Conservation (phyloP, 2,797 vertebrate species). For the Bradypodion ventrale region DNA sequence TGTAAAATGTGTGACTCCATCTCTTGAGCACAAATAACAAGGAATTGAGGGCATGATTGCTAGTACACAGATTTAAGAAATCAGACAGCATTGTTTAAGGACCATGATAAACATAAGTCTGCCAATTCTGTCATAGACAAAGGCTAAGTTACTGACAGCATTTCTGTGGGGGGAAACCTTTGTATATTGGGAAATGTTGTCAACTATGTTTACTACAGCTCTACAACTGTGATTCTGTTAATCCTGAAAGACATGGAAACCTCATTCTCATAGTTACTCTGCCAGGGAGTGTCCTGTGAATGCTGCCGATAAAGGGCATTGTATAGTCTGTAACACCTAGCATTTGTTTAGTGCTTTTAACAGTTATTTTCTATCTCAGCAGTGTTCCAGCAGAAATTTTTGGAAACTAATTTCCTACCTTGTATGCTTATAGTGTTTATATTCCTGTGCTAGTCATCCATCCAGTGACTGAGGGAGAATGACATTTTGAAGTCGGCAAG, state of each 20-base stretch:
- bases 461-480: background rate
- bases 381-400: background rate
- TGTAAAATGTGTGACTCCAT: background rate
- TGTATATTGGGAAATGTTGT: background rate
- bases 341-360: background rate
- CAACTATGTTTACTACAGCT: background rate
- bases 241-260: background rate
- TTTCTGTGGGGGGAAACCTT: background rate
- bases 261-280: background rate
- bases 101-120: background rate
- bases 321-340: background rate
- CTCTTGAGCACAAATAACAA: background rate
- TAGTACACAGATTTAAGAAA: background rate
- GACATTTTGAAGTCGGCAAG: background rate
- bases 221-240: background rate
- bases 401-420: background rate
- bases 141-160: background rate
- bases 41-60: background rate
- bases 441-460: background rate
- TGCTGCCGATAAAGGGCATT: background rate
- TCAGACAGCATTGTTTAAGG: background rate
- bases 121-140: background rate
- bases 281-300: background rate
- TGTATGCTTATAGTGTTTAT: background rate
- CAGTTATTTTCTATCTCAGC: background rate